A percentile compares a stretch with the other conserved stretches of the same genome.
phyloP scores from a whole-genome alignment of 2,797 vertebrate species.

The Pipistrellus pygmaeus region DNA sequence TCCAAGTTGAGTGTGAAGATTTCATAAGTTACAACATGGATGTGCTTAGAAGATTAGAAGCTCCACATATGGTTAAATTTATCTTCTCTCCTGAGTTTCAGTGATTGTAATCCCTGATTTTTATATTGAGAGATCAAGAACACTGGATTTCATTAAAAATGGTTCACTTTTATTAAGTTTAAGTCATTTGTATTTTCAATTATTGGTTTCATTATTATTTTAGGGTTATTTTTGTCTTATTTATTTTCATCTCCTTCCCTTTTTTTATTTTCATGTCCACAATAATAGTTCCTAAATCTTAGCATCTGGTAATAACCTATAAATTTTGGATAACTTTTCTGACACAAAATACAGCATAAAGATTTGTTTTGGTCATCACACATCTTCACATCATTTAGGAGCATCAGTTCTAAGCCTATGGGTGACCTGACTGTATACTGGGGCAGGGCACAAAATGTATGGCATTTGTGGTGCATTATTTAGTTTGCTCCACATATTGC shows the following conservation, averaged over 20 bases:
- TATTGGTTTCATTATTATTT: background rate
- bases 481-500: background rate
- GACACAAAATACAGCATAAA: background rate
- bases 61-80: background rate
- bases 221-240: background rate
- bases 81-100: background rate
- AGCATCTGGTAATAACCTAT: background rate
- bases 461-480: background rate
- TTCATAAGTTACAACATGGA: background rate
- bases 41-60: background rate
- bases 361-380: background rate
- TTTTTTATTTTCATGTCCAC: background rate
- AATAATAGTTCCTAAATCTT: background rate
- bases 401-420: background rate
- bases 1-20: background rate
- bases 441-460: background rate
- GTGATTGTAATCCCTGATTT: background rate
- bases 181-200: background rate
- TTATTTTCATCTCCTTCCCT: background rate
- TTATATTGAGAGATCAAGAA: background rate
- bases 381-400: background rate
- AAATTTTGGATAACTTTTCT: background rate
- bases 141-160: background rate
- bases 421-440: background rate
- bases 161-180: background rate